These are phyloP conservation scores for Cylloceria caligata DNA, from an alignment of 2,888 invertebrate species.

Conservation along the genomic window DNA sequence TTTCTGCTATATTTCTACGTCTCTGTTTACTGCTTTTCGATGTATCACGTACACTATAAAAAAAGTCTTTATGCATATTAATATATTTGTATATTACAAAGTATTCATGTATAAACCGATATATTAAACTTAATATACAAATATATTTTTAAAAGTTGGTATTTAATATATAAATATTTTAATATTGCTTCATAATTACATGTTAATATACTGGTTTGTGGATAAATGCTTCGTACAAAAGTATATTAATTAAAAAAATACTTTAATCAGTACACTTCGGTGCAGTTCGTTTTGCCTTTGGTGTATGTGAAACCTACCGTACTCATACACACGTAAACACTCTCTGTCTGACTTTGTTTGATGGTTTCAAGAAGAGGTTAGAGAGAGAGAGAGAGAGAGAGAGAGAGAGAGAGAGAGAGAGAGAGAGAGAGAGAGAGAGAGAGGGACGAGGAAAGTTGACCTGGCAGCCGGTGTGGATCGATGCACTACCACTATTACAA, in stretches of 20 bases:
- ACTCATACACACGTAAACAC: neutral
- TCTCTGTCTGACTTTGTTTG: constrained; percentile 16
- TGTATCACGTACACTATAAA: no score
- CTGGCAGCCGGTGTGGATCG: constrained; percentile 75
- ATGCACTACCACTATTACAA: constrained; percentile 69
- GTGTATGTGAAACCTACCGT: neutral
- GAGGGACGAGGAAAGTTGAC: constrained; percentile 75
- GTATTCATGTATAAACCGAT: no score
- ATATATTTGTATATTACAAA: no score
- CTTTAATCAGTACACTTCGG: no score
- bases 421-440: constrained; percentile 30
- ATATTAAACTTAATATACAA: no score
- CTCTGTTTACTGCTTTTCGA: neutral
- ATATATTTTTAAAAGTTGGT: no score
- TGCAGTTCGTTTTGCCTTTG: constrained; percentile 8
- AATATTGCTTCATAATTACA: no score
- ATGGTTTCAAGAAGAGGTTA: constrained; percentile 48
- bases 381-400: constrained; percentile 30
- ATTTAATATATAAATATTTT: no score
- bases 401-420: constrained; percentile 27
- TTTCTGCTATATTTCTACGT: neutral
- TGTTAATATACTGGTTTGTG: no score
- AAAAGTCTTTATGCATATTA: no score
- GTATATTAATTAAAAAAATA: no score
- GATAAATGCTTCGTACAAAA: no score